Base-by-base conservation (phyloP, 2,888 invertebrate species). In the Gibbula magus region DNA sequence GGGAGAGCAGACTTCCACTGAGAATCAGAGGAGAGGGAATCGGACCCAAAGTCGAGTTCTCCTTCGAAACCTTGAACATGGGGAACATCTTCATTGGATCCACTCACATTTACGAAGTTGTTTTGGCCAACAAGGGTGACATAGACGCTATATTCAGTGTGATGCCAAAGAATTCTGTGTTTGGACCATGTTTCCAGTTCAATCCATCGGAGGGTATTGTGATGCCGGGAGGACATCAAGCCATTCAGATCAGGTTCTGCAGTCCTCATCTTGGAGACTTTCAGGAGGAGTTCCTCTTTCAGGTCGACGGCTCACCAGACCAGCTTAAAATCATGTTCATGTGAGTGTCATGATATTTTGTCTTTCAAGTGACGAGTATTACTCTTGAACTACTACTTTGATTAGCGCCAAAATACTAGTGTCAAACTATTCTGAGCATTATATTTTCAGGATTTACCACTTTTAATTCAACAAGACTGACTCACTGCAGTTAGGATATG, bases 71-170 rank as follows among this genome's bases (percentile, higher is more conserved):
- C 5, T 84, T 93, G 45, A 92, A 93, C 80, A 89, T 93, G 89
- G 93, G 93, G 20, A 91, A 92, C 81, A 92, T 93, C 45, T 93
- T 93, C 82, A 91, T 93, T 80, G 90, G 91, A 77, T 92, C 93
- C 2, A 90, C 86, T 20, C 93, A 93, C 85, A 85, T 86, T 10
- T 93, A 93, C 85, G 93, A 93, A 83, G 89, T 93, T 20, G 90
- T 93, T 10, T 83, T 93, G 80, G 91, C 91, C 20, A 93, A 93
- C 85, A 92, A 92, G 78, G 93, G 93, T 4, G 92, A 93, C 83
- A 93, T 93, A 80, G 93, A 92, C 86, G 93, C 93, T 74, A 92
- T 91, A 70, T 92, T 88, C 82, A 91, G 87, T 79, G 89, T 92
- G 52, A 82, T 89, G 61, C 89, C 89, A 13, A 88, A 89, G 45